Base-by-base conservation (phyloP, 2,797 vertebrate species). In the Fratercula arctica region DNA sequence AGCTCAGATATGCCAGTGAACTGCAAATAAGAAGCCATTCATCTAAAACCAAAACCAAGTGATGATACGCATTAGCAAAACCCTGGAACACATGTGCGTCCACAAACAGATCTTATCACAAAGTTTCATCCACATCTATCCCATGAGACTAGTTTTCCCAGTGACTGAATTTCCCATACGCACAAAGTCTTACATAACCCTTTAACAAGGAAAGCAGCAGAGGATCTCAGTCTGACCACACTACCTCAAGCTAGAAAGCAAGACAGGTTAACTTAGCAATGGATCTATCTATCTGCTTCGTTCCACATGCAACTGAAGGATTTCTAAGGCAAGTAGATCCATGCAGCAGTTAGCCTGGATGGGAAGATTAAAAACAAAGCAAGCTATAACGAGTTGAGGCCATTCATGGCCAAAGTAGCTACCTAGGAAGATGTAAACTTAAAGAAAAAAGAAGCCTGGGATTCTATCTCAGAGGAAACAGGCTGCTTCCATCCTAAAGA, bases 51-150 rank as follows among this genome's bases (percentile, higher is more conserved):
- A 56, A 70, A 74, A 50, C 6, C 28, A 56, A 35, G 41, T 26
- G 56, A 88, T n/a, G 66, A 73, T 43, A 53, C 51, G 60, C 25
- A 56, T 56, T 72, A 83, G 59, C 53, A 95, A 82, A 91, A 85
- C 79, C 53, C 67, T 73, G 60, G 39, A 73, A 66, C 29, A 16
- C 11, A 18, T 12, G 37, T 41, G 59, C 5, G 1, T 59, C 54
- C 48, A 91, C 60, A 92, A 95, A 86, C 19, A 95, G 69, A 86
- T 80, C 39, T 59, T 60, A 94, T 75, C 60, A 70, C 69, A 85
- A 75, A 92, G 53, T 37, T 87, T 79, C 68, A 80, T 69, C 54
- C 33, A 6, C 33, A 76, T 85, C 60, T 54, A 56, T 68, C 90
- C 64, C 87, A 46, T 11, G 46, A 74, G 73, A 76, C 48, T 66